A percentile compares a stretch with the other conserved stretches of the same genome.
These are phyloP conservation scores for Eufriesea mexicana DNA, from an alignment of 1,140 invertebrate genomes.

Conservation along the genomic window DNA sequence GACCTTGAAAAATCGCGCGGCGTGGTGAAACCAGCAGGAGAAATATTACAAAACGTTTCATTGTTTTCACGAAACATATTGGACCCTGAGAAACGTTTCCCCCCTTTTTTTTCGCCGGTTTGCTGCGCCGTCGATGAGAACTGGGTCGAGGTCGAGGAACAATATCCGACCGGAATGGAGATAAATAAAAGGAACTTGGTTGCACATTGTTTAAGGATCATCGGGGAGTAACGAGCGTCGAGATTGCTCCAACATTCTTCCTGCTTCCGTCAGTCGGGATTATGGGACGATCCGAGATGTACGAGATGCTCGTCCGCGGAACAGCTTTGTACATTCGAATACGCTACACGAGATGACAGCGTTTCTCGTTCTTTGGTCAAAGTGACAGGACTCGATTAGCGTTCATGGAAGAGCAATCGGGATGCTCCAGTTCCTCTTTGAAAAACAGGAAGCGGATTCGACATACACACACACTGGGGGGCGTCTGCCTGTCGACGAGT, in stretches of 20 bases:
- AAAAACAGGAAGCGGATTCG: slow-evolving; percentile 23
- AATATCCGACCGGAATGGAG: not conserved
- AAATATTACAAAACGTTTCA: slow-evolving; percentile 11
- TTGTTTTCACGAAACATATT: slow-evolving; percentile 16
- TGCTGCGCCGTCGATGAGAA: not conserved
- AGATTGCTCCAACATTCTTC: not conserved
- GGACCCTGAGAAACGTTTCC: slow-evolving; percentile 7
- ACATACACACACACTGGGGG: not conserved
- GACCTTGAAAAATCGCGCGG: slow-evolving; percentile 22
- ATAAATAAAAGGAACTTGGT: slow-evolving; percentile 11
- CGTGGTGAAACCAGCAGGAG: not conserved
- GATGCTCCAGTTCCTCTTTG: not conserved
- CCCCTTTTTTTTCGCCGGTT: not conserved
- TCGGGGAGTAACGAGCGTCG: not conserved
- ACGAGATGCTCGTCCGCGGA: not conserved
- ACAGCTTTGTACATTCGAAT: not conserved
- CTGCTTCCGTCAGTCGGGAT: not conserved
- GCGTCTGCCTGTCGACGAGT: slow-evolving; percentile 10
- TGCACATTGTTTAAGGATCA: slow-evolving; percentile 6
- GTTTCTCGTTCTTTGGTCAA: not conserved
- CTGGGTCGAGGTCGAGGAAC: slow-evolving; percentile 34
- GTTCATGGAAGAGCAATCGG: slow-evolving; percentile 6
- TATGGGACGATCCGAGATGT: not conserved
- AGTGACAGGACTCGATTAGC: not conserved
- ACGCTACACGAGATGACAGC: not conserved